These are phyloP conservation scores for Microctonus hyperodae DNA, from an alignment of 2,888 invertebrate genomes.

Conservation along the genomic window DNA sequence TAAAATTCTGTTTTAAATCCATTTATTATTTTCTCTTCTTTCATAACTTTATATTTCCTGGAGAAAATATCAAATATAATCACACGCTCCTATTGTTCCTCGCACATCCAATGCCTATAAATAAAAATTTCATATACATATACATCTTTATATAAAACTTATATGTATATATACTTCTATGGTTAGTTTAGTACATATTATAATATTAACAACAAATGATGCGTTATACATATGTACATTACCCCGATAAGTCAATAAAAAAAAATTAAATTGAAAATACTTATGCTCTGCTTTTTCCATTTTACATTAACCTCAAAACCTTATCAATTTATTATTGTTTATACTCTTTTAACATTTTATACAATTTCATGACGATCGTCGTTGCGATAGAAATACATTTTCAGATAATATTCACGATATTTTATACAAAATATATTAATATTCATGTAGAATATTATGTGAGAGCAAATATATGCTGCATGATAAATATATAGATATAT, in stretches of 20 bases:
- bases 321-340: no score
- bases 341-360: no score
- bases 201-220: constrained; percentile 17
- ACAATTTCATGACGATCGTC: no score
- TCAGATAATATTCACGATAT: background rate
- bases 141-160: background rate
- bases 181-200: background rate
- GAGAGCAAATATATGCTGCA: background rate
- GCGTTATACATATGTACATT: constrained; percentile 19
- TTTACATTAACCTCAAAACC: no score
- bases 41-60: background rate
- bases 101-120: constrained; percentile 21
- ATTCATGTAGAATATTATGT: background rate
- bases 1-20: background rate
- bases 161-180: no score
- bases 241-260: constrained; percentile 29
- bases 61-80: constrained; percentile 7
- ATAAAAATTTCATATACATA: constrained; percentile 9
- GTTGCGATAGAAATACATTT: no score
- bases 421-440: background rate
- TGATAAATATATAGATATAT: background rate
- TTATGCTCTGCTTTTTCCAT: constrained; percentile 10
- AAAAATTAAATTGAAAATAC: background rate
- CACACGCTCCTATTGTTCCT: background rate
- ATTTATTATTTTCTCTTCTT: background rate